Percentiles rank a stretch among this genome's conserved stretches.
These are phyloP conservation scores for Wasmannia auropunctata DNA, from an alignment of 1,140 invertebrate species.

Conservation along the genomic window DNA sequence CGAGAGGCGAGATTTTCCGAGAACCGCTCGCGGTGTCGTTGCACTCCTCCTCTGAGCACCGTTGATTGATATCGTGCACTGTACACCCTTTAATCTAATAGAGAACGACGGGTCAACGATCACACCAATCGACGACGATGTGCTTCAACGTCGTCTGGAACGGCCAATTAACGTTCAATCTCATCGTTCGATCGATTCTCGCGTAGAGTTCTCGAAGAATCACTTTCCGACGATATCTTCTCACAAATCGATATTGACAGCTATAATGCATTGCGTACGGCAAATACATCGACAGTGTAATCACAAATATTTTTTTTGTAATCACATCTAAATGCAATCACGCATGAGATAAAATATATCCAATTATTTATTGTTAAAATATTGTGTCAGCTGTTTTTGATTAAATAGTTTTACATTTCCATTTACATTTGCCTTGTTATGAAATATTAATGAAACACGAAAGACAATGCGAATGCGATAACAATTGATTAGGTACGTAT, in stretches of 20 bases:
- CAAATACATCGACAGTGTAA: background rate
- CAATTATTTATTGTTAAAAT: constrained; percentile 52
- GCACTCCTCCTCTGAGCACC: constrained; percentile 30
- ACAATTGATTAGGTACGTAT: background rate
- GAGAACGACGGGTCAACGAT: constrained; percentile 78
- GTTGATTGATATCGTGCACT: constrained; percentile 47
- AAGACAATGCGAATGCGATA: background rate
- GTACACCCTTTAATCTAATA: constrained; percentile 76
- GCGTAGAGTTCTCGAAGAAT: background rate
- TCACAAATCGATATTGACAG: constrained; percentile 24
- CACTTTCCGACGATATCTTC: background rate
- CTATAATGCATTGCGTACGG: background rate
- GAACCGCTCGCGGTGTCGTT: background rate
- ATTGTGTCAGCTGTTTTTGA: background rate
- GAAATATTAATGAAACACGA: background rate
- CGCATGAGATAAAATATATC: background rate
- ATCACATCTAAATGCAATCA: background rate
- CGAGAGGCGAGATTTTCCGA: constrained; percentile 38
- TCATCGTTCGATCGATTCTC: constrained; percentile 61
- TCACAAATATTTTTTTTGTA: background rate
- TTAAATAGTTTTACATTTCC: background rate
- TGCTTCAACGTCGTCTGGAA: constrained; percentile 28
- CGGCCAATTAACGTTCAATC: constrained; percentile 65
- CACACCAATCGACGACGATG: constrained; percentile 74
- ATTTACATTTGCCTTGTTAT: background rate